These are phyloP conservation scores for Hylia prasina DNA, from an alignment of 2,113 vertebrate species.

Conservation along the genomic window DNA sequence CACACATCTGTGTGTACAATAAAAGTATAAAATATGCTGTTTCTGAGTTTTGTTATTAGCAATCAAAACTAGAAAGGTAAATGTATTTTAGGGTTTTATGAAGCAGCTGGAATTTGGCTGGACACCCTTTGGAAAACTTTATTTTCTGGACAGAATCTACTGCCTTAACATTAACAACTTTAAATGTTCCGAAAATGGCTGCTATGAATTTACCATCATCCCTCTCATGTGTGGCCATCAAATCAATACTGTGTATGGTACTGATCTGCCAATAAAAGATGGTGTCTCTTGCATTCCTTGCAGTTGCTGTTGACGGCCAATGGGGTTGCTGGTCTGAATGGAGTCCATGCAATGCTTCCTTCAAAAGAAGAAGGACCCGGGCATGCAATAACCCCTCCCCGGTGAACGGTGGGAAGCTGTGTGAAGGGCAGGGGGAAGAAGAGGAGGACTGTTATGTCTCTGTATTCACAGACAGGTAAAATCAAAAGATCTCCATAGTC, in stretches of 20 bases:
- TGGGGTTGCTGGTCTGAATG: conserved; percentile 92
- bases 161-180: not conserved
- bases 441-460: conserved; percentile 82
- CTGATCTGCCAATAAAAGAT: not conserved
- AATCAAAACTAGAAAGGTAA: not conserved
- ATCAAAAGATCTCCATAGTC: not conserved
- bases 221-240: not conserved
- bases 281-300: not conserved
- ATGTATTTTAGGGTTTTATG: not conserved
- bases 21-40: not conserved
- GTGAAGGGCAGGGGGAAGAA: conserved; percentile 65
- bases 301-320: conserved; percentile 82
- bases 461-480: conserved; percentile 78
- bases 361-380: conserved; percentile 77
- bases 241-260: not conserved
- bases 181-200: not conserved
- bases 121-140: not conserved
- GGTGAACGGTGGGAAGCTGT: conserved; percentile 73
- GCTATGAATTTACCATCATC: not conserved
- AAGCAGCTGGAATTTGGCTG: not conserved
- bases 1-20: not conserved
- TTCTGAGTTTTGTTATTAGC: not conserved
- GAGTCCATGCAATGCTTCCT: conserved; percentile 74
- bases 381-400: conserved; percentile 83
- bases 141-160: not conserved